Evolutionary conservation across 2,888 invertebrate genomes (phyloP).

Genomic region (Choreutis nemorana): DNA sequence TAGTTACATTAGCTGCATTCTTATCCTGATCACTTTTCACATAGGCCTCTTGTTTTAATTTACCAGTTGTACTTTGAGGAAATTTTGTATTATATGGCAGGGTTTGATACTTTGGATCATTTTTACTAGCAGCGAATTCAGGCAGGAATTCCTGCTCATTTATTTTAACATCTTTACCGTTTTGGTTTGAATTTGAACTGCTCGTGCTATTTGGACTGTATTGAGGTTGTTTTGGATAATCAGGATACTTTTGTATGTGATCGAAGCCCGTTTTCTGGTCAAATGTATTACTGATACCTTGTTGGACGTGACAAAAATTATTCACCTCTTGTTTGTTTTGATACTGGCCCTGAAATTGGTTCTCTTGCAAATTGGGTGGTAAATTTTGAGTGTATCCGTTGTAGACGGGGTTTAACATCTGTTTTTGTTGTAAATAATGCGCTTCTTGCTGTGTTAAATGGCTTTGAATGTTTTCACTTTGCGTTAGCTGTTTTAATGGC

Average conservation of each 20-base stretch:
- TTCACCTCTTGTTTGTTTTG: constrained; percentile 40
- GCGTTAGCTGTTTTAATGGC: constrained; percentile 62
- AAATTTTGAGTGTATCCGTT: constrained; percentile 46
- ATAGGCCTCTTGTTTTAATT: constrained; percentile 43
- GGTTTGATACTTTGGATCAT: constrained; percentile 91
- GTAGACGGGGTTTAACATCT: constrained; percentile 55
- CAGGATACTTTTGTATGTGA: constrained; percentile 53
- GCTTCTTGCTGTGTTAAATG: constrained; percentile 57
- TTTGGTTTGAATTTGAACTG: constrained; percentile 58
- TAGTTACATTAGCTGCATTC: constrained; percentile 38
- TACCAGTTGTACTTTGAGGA: constrained; percentile 65
- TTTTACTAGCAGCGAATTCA: constrained; percentile 81
- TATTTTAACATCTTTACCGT: constrained; percentile 53
- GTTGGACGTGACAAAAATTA: constrained; percentile 46
- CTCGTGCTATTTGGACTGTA: constrained; percentile 67
- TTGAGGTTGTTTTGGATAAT: constrained; percentile 58
- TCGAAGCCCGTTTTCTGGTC: constrained; percentile 52
- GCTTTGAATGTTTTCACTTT: constrained; percentile 54
- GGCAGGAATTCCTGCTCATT: constrained; percentile 66
- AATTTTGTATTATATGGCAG: constrained; percentile 90
- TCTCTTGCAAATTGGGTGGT: constrained; percentile 35
- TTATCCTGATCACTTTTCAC: constrained; percentile 39
- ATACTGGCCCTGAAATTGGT: constrained; percentile 47
- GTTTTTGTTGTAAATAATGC: constrained; percentile 63
- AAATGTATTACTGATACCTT: constrained; percentile 54